Conservation (phyloP, 2,113 vertebrate genomes). For the Bolborhynchus lineola region DNA sequence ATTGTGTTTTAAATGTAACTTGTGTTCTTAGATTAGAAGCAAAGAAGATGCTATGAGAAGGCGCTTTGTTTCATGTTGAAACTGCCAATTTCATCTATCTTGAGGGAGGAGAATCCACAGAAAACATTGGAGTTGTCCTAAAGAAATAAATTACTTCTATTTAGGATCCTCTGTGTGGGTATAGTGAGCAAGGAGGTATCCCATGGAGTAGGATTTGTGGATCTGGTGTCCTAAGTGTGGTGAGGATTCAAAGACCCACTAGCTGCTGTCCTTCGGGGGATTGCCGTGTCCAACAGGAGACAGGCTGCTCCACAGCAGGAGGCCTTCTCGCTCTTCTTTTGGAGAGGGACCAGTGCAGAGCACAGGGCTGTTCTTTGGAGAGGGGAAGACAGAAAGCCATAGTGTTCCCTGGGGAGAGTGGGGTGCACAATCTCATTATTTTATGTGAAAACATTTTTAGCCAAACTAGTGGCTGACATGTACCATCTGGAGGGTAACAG, state of each 20-base stretch:
- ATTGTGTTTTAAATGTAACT: neutral
- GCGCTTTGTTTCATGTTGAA: neutral
- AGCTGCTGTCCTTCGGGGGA: neutral
- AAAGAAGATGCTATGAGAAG: neutral
- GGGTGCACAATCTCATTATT: neutral
- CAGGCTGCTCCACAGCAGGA: neutral
- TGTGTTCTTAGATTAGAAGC: neutral
- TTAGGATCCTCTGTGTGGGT: neutral
- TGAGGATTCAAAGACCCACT: neutral
- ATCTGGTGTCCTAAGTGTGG: neutral
- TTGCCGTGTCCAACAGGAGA: neutral
- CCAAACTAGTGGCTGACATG: neutral
- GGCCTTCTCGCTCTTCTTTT: neutral
- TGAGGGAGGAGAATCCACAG: neutral
- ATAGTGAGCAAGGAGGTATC: neutral
- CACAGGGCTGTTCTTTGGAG: neutral
- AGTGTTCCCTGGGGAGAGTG: neutral
- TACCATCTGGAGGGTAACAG: accelerated
- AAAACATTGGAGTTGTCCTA: neutral
- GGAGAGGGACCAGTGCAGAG: neutral
- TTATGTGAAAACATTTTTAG: neutral
- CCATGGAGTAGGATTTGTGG: neutral
- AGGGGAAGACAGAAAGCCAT: neutral
- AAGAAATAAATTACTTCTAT: too few species aligned
- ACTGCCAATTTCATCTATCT: neutral